Evolutionary conservation across 2,888 invertebrate species (phyloP).

Genomic region (Dryocosmus kuriphilus): DNA sequence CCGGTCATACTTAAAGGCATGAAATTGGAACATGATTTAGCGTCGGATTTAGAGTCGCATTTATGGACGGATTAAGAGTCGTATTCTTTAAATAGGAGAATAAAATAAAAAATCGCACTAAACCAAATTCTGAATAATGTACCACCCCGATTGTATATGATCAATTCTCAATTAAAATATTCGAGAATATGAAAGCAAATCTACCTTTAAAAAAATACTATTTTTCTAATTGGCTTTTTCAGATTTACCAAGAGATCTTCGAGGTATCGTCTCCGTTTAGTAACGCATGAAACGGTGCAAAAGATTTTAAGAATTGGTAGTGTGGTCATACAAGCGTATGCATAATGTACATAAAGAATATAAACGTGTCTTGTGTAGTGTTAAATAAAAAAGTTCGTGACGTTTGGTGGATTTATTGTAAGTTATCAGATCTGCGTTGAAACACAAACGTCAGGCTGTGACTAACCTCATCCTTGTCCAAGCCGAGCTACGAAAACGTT

Average conservation of each 20-base stretch:
- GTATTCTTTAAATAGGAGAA: background rate
- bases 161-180: background rate
- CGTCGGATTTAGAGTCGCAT: too few relatives aligned
- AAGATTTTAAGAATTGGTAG: constrained; percentile 21
- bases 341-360: constrained; percentile 18
- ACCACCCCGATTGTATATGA: background rate
- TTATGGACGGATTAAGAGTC: too few relatives aligned
- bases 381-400: constrained; percentile 54
- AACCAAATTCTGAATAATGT: background rate
- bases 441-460: constrained; percentile 68
- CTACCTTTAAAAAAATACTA: background rate
- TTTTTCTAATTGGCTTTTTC: constrained; percentile 2
- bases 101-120: background rate
- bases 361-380: constrained; percentile 25
- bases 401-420: constrained; percentile 58
- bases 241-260: constrained; percentile 13
- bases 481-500: constrained; percentile 90
- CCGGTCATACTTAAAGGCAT: too few relatives aligned
- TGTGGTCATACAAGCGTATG: constrained; percentile 23
- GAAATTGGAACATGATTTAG: too few relatives aligned
- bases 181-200: background rate
- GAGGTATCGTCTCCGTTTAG: background rate
- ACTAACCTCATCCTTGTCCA: constrained; percentile 93
- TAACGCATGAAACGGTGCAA: constrained; percentile 5
- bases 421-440: constrained; percentile 62